Evolutionary conservation across 2,888 invertebrate species (phyloP).

Genomic region (Asteroscopus sphinx): DNA sequence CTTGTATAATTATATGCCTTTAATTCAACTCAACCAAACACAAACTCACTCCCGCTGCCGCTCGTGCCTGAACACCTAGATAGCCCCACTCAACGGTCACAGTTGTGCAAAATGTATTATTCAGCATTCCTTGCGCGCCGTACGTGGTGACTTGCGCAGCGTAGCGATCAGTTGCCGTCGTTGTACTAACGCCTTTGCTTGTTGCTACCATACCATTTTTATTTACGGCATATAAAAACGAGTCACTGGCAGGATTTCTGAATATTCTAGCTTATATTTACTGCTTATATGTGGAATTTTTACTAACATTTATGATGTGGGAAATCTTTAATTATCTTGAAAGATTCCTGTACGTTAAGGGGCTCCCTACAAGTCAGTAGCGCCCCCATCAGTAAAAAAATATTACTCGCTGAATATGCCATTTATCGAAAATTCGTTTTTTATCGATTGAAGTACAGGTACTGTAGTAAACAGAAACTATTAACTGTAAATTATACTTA

Average conservation of each 20-base stretch:
- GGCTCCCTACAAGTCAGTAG: too few species aligned
- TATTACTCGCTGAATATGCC: too few species aligned
- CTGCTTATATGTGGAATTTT: constrained; percentile 54
- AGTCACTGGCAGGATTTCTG: constrained; percentile 34
- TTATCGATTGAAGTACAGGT: too few species aligned
- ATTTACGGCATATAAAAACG: constrained; percentile 54
- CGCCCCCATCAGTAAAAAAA: too few species aligned
- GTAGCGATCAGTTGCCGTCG: constrained; percentile 58
- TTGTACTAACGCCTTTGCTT: constrained; percentile 51
- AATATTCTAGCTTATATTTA: constrained; percentile 51
- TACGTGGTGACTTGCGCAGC: constrained; percentile 62
- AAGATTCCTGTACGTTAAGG: constrained; percentile 4
- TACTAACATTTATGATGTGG: constrained; percentile 40
- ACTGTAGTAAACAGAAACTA: too few species aligned
- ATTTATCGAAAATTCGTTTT: too few species aligned
- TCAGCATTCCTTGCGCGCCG: constrained; percentile 64
- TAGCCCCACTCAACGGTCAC: constrained; percentile 68
- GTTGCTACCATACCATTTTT: constrained; percentile 57
- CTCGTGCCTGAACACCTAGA: constrained; percentile 44
- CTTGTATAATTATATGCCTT: too few species aligned
- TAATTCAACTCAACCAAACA: too few species aligned
- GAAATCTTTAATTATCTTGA: constrained; percentile 30
- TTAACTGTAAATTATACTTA: too few species aligned
- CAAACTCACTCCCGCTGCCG: constrained; percentile 27
- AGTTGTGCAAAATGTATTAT: constrained; percentile 77